Evolutionary conservation across 2,888 invertebrate genomes (phyloP), one percentile per base, ranked within the genome.

Genomic region (Drosophila antonietae): DNA sequence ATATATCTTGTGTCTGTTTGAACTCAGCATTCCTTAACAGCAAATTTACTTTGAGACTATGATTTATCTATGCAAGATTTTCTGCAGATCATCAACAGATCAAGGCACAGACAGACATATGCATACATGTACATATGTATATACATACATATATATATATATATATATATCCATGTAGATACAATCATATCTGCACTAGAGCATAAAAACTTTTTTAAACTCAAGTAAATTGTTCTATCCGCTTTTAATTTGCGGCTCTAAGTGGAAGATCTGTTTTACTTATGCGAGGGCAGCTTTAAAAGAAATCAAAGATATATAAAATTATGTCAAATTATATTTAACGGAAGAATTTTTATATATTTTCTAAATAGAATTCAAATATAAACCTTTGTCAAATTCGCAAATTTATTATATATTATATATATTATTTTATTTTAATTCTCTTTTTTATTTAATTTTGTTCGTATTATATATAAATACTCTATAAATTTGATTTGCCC

Each of bases 241-340:
- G 75, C 44, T 68, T 71, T 79, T 75, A 67, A 88, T 83, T 83
- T 80, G 68, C 61, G 53, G 31, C 65, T 73, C 63, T 6, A 52
- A 62, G 18, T 70, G 15, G 18, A 33, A 58, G 63, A 31, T 59
- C 28, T 43, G 33, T 33, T 10, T 31, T 20, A 39, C 44, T 46
- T 12, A 28, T 59, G 18, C 49, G 70, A 69, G 49, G 47, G 10
- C 1, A 8, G 53, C 3, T 20, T n/a, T 0, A 53, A 15, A 37
- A 14, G 2, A n/a, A 18, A 7, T 2, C n/a, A n/a, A n/a, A 41
- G 8, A 41, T 41, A 41, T 41, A 14, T 8, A 8, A 41, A 41
- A n/a, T 15, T 2, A 8, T 39, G n/a, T 39, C 15, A n/a, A n/a
- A 8, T 41, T 41, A 39, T 39, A 39, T n/a, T 41, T n/a, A n/a